Base-by-base conservation (phyloP, 2,888 invertebrate genomes). In the Drosophila sordidapex region DNA sequence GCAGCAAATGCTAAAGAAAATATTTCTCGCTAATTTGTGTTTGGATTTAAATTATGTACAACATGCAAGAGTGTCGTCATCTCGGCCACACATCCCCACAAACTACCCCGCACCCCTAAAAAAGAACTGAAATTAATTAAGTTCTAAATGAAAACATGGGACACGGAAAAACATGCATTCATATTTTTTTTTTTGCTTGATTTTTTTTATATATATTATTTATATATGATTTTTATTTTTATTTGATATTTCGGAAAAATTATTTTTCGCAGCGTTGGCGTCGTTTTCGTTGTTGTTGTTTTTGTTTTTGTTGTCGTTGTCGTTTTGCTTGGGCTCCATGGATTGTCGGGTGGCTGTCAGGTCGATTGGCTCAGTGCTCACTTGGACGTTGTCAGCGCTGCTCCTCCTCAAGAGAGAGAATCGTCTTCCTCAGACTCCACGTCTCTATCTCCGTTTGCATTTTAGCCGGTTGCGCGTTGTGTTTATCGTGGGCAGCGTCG, bases 211-310 rank as follows among this genome's bases (percentile, higher is more conserved):
- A 82, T 74, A 76, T 79, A 85, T 82, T 89, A 82, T 85, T 82
- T 84, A 83, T 87, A 72, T 78, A 60, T 74, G 38, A 38, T 25
- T 62, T 76, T 43, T 65, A 59, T 71, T 79, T 86, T 79, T 65
- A 59, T 71, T 79, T 86, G 76, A 88, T 89, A 81, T 83, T 83
- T 81, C 90, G 75, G 81, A 86, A 88, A 82, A 86, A 72, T 70
- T 53, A 75, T 75, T 80, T 79, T 79, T 80, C 66, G 38, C 65
- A 68, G 66, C 81, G 60, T 60, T 78, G 67, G 76, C 76, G 71
- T 76, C 65, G 56, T 13, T 31, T 27, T 15, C 36, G 52, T 21
- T 36, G 15, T 15, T 4, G 53, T 25, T 56, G 51, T 40, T 36
- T 4, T 21, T 56, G 49, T n/a, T 48, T 70, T 46, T 54, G 64